Conservation (phyloP, 2,113 vertebrate species). For the Gadus macrocephalus region DNA sequence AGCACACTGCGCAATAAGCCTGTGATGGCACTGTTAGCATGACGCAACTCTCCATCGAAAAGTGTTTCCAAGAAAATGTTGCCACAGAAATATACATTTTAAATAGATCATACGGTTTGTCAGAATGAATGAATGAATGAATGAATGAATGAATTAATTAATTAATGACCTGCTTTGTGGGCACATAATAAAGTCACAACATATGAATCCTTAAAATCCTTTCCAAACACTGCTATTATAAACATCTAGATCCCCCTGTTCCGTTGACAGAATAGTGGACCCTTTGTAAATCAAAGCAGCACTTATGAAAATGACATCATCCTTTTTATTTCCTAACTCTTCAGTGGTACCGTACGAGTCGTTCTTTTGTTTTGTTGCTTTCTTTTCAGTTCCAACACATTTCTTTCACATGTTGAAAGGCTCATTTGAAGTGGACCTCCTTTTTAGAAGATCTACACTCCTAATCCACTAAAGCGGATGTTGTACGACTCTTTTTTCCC, state of each 20-base stretch:
- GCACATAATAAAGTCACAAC: constrained; percentile 37
- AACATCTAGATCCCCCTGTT: constrained; percentile 8
- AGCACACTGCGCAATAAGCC: constrained; percentile 18
- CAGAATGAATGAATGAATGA: neutral
- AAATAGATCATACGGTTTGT: constrained; percentile 3
- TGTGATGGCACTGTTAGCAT: constrained; percentile 33
- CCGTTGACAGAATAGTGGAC: neutral
- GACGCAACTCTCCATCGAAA: constrained; percentile 35
- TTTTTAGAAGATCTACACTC: too few relatives aligned
- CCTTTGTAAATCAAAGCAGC: too few relatives aligned
- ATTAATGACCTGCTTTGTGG: constrained; percentile 37
- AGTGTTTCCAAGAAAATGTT: constrained; percentile 45
- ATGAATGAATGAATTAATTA: constrained; percentile 34
- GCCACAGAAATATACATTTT: constrained; percentile 38
- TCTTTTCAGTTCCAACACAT: too few relatives aligned
- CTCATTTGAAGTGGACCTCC: too few relatives aligned
- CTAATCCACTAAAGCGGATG: too few relatives aligned
- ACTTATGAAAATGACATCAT: too few relatives aligned
- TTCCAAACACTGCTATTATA: constrained; percentile 20
- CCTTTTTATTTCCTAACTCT: too few relatives aligned
- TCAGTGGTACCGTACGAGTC: too few relatives aligned
- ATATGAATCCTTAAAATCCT: constrained; percentile 22
- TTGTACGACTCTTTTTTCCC: neutral
- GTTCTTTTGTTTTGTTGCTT: too few relatives aligned
- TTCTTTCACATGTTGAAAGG: too few relatives aligned